phyloP scores from a whole-genome alignment of 2,113 vertebrate species.

The Emydocephalus ijimae region DNA sequence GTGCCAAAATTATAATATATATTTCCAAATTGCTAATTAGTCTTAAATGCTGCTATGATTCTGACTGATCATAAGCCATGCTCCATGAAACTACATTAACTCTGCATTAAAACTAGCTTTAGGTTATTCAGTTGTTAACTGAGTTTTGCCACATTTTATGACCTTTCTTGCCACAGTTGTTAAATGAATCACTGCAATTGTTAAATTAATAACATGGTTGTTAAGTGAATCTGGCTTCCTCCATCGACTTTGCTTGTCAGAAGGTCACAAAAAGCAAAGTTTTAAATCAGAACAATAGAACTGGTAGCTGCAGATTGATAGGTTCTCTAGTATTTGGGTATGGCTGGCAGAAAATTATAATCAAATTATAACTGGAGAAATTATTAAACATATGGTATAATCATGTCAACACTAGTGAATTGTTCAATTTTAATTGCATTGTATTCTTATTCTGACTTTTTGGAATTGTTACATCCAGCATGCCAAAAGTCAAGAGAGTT shows the following conservation, averaged over 20 bases:
- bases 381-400: neutral
- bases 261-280: neutral
- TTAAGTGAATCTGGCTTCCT: neutral
- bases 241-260: neutral
- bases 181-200: neutral
- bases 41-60: neutral
- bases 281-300: neutral
- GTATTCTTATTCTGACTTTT: neutral
- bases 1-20: neutral
- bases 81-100: neutral
- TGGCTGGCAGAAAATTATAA: neutral
- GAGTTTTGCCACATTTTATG: no score
- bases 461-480: neutral
- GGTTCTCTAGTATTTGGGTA: neutral
- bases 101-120: neutral
- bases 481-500: neutral
- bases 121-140: neutral
- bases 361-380: neutral
- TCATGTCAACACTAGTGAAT: neutral
- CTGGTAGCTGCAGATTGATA: neutral
- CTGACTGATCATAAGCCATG: neutral
- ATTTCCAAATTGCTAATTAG: neutral
- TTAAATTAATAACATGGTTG: neutral
- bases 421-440: neutral
- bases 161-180: no score